These are phyloP conservation scores for Chironomus striatipennis DNA, from an alignment of 1,140 invertebrate species.

Conservation along the genomic window DNA sequence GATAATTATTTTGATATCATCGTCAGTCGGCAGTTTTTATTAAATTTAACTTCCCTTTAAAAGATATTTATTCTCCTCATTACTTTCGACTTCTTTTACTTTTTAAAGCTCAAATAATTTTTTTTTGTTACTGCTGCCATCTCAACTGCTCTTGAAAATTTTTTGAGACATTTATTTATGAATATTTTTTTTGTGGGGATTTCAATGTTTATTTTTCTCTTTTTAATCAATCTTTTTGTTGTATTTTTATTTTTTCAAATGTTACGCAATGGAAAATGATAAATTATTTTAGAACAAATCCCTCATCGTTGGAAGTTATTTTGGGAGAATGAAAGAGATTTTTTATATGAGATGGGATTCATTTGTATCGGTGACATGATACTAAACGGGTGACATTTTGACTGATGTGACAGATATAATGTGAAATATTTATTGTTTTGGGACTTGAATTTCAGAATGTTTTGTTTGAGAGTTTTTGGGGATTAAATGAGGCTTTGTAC, in stretches of 20 bases:
- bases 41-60: constrained; percentile 20
- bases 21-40: constrained; percentile 2
- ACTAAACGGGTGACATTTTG: too few species aligned
- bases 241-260: background rate
- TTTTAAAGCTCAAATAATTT: background rate
- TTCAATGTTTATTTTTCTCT: background rate
- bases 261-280: background rate
- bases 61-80: background rate
- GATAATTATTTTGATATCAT: constrained; percentile 23
- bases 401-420: too few species aligned
- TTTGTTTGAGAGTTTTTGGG: too few species aligned
- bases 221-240: background rate
- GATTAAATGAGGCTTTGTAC: too few species aligned
- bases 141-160: background rate
- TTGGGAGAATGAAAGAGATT: background rate
- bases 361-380: too few species aligned
- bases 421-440: too few species aligned
- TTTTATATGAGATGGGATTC: background rate
- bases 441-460: too few species aligned
- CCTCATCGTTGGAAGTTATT: background rate
- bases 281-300: background rate
- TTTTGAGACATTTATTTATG: background rate
- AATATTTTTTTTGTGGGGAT: background rate
- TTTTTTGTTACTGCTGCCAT: background rate
- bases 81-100: background rate